Percentiles rank a stretch among this genome's conserved stretches.
Conservation (phyloP, 2,888 invertebrate genomes). For the Reticulitermes lucifugus region DNA sequence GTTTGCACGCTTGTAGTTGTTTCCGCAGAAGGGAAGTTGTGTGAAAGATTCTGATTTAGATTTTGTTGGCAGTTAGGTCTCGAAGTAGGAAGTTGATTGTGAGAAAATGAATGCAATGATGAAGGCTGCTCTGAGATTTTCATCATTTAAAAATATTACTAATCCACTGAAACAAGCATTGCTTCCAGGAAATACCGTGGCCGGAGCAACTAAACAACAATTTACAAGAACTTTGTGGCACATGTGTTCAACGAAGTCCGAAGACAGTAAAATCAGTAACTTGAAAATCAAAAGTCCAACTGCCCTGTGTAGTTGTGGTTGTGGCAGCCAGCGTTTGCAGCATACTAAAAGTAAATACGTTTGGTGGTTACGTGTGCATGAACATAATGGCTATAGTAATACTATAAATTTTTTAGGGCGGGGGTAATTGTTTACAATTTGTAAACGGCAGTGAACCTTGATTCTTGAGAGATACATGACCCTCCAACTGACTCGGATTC, state of each 20-base stretch:
- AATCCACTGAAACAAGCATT: slow-evolving; percentile 59
- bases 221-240: slow-evolving; percentile 79
- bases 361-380: not conserved
- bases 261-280: slow-evolving; percentile 56
- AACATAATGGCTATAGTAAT: too few species aligned
- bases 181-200: slow-evolving; percentile 60
- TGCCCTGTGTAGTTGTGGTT: slow-evolving; percentile 76
- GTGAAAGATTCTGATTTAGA: too few species aligned
- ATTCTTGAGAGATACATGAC: too few species aligned
- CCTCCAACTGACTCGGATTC: too few species aligned
- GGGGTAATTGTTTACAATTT: too few species aligned
- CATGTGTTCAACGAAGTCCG: slow-evolving; percentile 69
- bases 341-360: slow-evolving; percentile 77
- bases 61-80: too few species aligned
- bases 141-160: slow-evolving; percentile 60
- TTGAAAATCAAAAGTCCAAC: slow-evolving; percentile 68
- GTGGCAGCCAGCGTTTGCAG: slow-evolving; percentile 72
- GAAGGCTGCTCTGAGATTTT: slow-evolving; percentile 70
- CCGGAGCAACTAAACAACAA: slow-evolving; percentile 70
- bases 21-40: too few species aligned
- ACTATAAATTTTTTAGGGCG: too few species aligned
- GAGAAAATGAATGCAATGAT: slow-evolving; percentile 77
- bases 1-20: too few species aligned
- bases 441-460: too few species aligned
- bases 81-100: not conserved